A percentile compares a stretch with the other conserved stretches of the same genome.
These are phyloP conservation scores for Orthosia cruda DNA, from an alignment of 2,888 invertebrate species.

Conservation along the genomic window DNA sequence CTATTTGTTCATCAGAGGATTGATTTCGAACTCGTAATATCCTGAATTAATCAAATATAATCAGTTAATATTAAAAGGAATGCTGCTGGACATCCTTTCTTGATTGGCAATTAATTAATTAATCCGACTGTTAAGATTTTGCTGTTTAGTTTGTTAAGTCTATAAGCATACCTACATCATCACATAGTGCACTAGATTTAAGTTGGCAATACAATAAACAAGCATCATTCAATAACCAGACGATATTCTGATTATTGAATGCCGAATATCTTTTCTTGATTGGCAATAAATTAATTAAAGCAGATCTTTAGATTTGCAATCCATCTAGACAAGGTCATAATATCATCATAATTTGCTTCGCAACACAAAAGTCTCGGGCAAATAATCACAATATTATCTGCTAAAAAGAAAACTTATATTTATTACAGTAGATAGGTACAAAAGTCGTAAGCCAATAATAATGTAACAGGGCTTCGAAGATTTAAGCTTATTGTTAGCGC, in stretches of 20 bases:
- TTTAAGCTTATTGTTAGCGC: conserved; percentile 59
- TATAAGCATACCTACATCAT: too few species aligned
- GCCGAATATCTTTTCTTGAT: neutral
- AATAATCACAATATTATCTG: conserved; percentile 16
- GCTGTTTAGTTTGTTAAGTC: too few species aligned
- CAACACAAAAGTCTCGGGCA: neutral
- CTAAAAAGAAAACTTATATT: conserved; percentile 30
- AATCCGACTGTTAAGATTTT: neutral
- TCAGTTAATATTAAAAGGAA: neutral
- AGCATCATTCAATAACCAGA: too few species aligned
- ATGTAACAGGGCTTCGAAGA: conserved; percentile 57
- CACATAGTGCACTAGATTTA: too few species aligned
- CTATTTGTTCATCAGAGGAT: neutral
- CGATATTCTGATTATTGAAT: too few species aligned
- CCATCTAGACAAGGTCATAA: neutral
- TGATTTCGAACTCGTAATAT: neutral
- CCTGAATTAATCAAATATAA: neutral
- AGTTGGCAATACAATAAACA: too few species aligned
- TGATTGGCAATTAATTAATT: neutral
- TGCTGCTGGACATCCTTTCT: neutral
- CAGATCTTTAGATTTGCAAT: neutral
- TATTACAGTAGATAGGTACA: conserved; percentile 30
- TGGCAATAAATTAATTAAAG: neutral
- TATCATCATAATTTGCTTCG: neutral
- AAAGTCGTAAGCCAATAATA: conserved; percentile 56